Conservation (phyloP, 2,113 vertebrate species). For the Arenaria interpres region DNA sequence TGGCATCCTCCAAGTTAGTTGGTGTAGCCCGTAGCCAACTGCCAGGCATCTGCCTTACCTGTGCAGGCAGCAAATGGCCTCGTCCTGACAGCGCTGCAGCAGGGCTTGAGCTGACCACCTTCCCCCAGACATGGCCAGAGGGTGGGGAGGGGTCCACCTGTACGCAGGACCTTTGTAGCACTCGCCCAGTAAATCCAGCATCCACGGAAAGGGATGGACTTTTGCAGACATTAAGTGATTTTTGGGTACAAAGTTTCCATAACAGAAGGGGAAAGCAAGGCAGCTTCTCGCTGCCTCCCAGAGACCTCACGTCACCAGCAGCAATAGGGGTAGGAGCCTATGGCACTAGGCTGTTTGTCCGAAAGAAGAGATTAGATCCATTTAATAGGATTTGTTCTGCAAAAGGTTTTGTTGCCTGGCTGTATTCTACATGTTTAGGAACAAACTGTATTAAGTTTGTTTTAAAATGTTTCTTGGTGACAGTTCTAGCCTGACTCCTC, state of each 20-base stretch:
- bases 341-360: neutral
- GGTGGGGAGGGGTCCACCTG: neutral
- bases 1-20: neutral
- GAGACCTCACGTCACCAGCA: neutral
- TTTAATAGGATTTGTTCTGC: neutral
- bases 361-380: neutral
- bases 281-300: neutral
- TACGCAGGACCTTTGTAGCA: neutral
- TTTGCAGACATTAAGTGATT: neutral
- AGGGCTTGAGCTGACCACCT: neutral
- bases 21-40: neutral
- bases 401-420: neutral
- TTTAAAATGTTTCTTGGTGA: neutral
- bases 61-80: neutral
- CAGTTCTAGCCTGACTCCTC: neutral
- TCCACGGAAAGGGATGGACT: neutral
- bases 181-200: neutral
- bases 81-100: neutral
- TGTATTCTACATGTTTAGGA: neutral
- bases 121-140: neutral
- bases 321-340: neutral
- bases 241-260: neutral
- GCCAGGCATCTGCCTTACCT: neutral
- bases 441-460: neutral
- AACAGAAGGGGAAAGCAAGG: neutral